Base-by-base conservation (phyloP, 2,113 vertebrate species). In the Gymnogyps californianus region DNA sequence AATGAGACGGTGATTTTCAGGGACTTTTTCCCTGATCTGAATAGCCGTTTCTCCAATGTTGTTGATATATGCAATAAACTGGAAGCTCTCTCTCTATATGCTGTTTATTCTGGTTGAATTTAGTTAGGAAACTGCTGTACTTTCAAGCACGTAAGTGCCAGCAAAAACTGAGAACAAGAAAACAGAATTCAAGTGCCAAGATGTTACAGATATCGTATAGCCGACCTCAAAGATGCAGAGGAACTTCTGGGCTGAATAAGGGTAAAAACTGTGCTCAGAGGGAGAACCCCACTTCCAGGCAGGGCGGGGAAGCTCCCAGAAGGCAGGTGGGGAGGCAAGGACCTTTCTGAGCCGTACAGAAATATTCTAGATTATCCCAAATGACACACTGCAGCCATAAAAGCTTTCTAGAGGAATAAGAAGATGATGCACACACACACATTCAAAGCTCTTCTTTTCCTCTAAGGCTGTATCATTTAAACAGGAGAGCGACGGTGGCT, bases 191-290 rank as follows among this genome's bases (percentile, higher is more conserved):
- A 64, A 79, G 47, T 55, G 78, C 85, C 75, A 87, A 57, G 57
- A 57, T 0, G 1, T 62, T 14, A 51, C 0, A 0, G 74, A 13
- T 71, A 80, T 66, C 46, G 26, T 24, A 51, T 0, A 42, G 25
- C 8, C 0, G 0, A 28, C 58, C 76, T 62, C 13, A 34, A 66
- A 70, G 51, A 49, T 7, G 32, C 28, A 25, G 42, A 34, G 46
- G 32, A 62, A 74, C 24, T 93, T 81, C 36, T 62, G 87, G 55
- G 77, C 21, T 61, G 58, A 83, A 16, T 29, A 52, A 72, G 54
- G 4, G n/a, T 34, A 52, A 87, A 87, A 95, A 29, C 29, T 38
- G 6, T 64, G 57, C 75, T 86, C 32, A 24, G 22, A 86, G 32
- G 52, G 61, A 71, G 38, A 74, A 55, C 16, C 36, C 7, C 31